These are phyloP conservation scores for Todus mexicanus DNA, from an alignment of 2,797 vertebrate genomes.

Conservation along the genomic window DNA sequence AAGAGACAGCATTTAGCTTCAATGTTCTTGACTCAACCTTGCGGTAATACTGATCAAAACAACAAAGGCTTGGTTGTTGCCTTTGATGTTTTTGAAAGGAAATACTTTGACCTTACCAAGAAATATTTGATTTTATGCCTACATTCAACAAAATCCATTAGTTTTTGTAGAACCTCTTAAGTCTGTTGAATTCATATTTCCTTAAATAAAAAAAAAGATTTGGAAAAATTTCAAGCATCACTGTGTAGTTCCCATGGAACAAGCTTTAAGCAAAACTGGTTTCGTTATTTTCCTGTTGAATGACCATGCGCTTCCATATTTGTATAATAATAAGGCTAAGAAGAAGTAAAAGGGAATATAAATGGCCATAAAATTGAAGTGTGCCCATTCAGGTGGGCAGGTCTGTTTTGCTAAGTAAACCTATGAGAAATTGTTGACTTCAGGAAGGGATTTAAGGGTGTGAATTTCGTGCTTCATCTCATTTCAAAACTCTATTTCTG, in stretches of 20 bases:
- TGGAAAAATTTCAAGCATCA: background rate
- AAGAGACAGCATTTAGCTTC: background rate
- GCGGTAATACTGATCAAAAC: background rate
- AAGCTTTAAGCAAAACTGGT: background rate
- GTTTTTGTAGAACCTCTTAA: background rate
- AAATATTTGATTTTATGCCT: background rate
- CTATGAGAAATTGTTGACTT: background rate
- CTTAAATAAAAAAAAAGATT: background rate
- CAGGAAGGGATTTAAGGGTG: background rate
- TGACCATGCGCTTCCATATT: background rate
- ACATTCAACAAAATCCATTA: background rate
- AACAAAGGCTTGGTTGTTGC: background rate
- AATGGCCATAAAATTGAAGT: background rate
- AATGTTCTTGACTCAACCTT: background rate
- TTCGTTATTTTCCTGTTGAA: background rate
- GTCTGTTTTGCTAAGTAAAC: background rate
- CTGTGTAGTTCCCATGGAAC: background rate
- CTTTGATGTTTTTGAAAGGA: slow-evolving; percentile 11
- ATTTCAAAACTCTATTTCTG: background rate
- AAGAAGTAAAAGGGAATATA: background rate
- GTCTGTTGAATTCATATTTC: background rate
- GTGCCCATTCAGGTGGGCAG: background rate
- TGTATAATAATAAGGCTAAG: background rate
- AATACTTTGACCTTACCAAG: background rate
- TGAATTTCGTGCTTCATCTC: background rate